A percentile compares a stretch with the other conserved stretches of the same genome.
Evolutionary conservation across 2,113 vertebrate genomes (phyloP).

Genomic region (Myrmecophaga tridactyla): DNA sequence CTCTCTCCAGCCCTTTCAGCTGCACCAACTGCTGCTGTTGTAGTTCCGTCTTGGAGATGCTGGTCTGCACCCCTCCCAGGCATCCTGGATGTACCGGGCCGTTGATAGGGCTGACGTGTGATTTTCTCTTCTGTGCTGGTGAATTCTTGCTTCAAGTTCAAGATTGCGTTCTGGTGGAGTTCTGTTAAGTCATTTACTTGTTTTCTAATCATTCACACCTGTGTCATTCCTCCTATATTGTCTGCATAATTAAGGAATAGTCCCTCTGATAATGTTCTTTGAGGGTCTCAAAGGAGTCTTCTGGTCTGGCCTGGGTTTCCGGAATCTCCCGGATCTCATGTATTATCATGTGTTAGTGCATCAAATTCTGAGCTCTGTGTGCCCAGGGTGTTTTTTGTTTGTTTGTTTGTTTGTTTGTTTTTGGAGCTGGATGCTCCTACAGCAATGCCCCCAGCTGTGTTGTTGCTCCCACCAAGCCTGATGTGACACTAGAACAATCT

Average conservation of each 20-base stretch:
- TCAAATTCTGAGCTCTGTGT: constrained; percentile 92
- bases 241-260: constrained; percentile 92
- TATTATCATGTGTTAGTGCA: constrained; percentile 90
- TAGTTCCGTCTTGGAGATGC: constrained; percentile 99
- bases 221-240: constrained; percentile 96
- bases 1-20: constrained; percentile 96
- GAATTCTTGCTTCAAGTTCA: constrained; percentile 98
- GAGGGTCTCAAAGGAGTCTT: constrained; percentile 92
- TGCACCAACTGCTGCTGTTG: constrained; percentile 99
- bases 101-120: constrained; percentile 94
- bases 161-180: constrained; percentile 98
- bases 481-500: too few relatives aligned
- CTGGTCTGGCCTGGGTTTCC: constrained; percentile 90
- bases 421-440: too few relatives aligned
- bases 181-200: constrained; percentile 98
- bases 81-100: constrained; percentile 98
- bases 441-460: too few relatives aligned
- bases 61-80: constrained; percentile 96
- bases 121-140: constrained; percentile 99
- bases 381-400: too few relatives aligned
- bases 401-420: too few relatives aligned
- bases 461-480: too few relatives aligned
- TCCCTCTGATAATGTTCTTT: constrained; percentile 94
- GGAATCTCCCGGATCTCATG: constrained; percentile 96
- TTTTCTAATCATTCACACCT: constrained; percentile 98